Evolutionary conservation across 2,113 vertebrate species (phyloP).

Genomic region (Telmatochromis sp.): DNA sequence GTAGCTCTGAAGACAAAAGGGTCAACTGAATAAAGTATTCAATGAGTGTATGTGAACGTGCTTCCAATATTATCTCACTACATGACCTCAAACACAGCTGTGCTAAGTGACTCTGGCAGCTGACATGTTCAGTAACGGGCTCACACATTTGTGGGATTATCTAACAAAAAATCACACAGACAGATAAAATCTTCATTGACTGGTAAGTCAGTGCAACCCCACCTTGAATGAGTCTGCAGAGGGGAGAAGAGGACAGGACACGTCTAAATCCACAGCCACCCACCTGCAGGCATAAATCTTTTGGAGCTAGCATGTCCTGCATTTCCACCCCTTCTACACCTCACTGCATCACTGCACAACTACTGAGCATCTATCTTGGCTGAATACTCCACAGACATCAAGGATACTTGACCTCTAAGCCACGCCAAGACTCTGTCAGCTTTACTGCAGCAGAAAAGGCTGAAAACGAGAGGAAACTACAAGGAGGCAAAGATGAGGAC

Average conservation of each 20-base stretch:
- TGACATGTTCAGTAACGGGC: neutral
- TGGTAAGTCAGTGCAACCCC: neutral
- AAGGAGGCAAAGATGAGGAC: neutral
- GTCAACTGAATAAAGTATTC: neutral
- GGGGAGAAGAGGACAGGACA: constrained; percentile 18
- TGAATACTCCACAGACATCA: constrained; percentile 51
- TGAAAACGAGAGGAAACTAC: constrained; percentile 1
- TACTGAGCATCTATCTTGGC: constrained; percentile 54
- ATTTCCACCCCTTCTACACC: constrained; percentile 57
- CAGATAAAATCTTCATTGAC: neutral
- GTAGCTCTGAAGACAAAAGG: neutral
- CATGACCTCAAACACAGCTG: neutral
- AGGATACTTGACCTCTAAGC: constrained; percentile 70
- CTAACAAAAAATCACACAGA: neutral
- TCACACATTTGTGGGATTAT: neutral
- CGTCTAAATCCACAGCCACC: constrained; percentile 30
- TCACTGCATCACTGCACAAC: constrained; percentile 53
- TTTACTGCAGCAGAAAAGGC: constrained; percentile 28
- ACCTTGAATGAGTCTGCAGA: constrained; percentile 17
- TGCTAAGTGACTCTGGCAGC: neutral
- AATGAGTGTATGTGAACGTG: neutral
- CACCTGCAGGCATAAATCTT: constrained; percentile 63
- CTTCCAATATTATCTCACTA: neutral
- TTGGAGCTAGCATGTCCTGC: constrained; percentile 54
- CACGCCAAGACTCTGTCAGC: constrained; percentile 50